Evolutionary conservation across 2,113 vertebrate species (phyloP).

Genomic region (Pluvialis apricaria): DNA sequence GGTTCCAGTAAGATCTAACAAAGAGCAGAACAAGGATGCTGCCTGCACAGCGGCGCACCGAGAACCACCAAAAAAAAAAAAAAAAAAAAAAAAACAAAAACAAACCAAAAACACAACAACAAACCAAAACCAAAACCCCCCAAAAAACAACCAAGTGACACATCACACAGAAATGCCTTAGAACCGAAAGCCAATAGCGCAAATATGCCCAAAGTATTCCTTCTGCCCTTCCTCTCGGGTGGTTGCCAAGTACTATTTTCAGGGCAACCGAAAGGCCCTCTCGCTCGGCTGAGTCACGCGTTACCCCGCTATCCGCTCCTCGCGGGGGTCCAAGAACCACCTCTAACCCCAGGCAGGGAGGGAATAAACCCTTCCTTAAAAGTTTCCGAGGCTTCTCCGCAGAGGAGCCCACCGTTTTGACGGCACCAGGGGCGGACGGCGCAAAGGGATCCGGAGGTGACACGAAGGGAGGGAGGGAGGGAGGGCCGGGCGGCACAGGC

Average conservation of each 20-base stretch:
- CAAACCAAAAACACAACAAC: too few species aligned
- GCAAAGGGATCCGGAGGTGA: too few species aligned
- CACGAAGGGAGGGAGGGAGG: too few species aligned
- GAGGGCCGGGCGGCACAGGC: too few species aligned
- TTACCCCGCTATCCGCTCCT: not conserved
- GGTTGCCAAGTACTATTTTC: slow-evolving; percentile 21
- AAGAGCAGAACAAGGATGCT: not conserved
- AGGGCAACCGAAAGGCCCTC: not conserved
- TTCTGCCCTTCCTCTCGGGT: not conserved
- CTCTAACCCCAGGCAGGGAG: not conserved
- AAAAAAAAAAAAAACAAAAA: not conserved
- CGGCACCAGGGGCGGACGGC: not conserved
- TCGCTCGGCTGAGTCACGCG: not conserved
- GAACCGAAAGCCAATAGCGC: not conserved
- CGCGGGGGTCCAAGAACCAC: not conserved
- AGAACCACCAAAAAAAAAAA: not conserved
- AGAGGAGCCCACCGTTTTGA: rapidly evolving
- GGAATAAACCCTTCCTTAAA: rapidly evolving
- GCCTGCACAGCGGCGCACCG: not conserved
- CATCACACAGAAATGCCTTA: not conserved
- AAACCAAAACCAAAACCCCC: too few species aligned
- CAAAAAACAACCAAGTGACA: not conserved
- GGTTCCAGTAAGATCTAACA: not conserved
- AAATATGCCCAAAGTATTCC: not conserved
- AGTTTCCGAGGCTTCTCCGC: not conserved